These are phyloP conservation scores for Podargus strigoides DNA, from an alignment of 2,797 vertebrate genomes.

Conservation along the genomic window DNA sequence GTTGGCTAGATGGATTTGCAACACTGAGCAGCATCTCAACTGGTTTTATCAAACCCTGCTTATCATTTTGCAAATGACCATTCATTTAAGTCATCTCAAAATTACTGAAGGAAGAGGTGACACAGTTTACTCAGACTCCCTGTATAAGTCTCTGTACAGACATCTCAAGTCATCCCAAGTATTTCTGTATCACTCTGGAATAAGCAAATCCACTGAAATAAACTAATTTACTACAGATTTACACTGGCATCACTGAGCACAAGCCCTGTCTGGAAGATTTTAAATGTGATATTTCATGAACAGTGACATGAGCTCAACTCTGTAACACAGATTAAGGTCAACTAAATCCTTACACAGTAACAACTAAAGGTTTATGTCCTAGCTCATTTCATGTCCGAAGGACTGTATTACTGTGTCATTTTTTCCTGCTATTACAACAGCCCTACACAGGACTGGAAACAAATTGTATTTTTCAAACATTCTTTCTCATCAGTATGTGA, in stretches of 20 bases:
- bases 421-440: not conserved
- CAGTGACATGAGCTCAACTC: not conserved
- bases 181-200: not conserved
- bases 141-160: not conserved
- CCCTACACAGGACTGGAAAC: not conserved
- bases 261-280: not conserved
- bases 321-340: not conserved
- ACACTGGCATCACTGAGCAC: not conserved
- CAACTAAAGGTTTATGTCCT: not conserved
- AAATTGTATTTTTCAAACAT: not conserved
- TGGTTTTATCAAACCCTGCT: not conserved
- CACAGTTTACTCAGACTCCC: not conserved
- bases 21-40: not conserved
- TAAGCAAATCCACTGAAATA: not conserved
- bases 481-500: not conserved
- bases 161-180: not conserved
- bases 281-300: not conserved
- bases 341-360: not conserved
- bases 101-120: not conserved
- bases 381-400: fast-evolving
- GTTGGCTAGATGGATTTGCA: not conserved
- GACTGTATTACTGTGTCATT: not conserved
- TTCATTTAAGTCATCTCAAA: not conserved
- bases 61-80: not conserved
- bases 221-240: not conserved